Percentiles rank a stretch among this genome's conserved stretches.
These are phyloP conservation scores for Semicossyphus pulcher DNA, from an alignment of 2,113 vertebrate species.

Conservation along the genomic window DNA sequence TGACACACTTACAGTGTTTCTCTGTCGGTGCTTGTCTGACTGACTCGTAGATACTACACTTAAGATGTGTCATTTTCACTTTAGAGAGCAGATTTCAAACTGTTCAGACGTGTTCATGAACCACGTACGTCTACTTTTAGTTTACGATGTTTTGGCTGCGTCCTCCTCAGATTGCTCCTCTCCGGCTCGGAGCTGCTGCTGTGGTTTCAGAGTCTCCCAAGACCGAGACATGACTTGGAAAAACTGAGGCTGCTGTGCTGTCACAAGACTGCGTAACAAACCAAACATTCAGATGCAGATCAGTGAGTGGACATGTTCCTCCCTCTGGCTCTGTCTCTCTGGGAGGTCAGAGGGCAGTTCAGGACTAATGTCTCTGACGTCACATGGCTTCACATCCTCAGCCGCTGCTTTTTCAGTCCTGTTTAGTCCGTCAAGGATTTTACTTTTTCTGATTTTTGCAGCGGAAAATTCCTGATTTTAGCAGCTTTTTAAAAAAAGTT, in stretches of 20 bases:
- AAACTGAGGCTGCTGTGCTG: conserved; percentile 63
- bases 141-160: not conserved
- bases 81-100: not conserved
- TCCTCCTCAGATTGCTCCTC: not conserved
- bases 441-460: too few relatives aligned
- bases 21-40: not conserved
- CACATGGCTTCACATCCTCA: conserved; percentile 25
- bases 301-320: conserved; percentile 47
- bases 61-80: not conserved
- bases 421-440: too few relatives aligned
- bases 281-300: conserved; percentile 72
- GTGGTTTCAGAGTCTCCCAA: conserved; percentile 40
- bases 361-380: conserved; percentile 50
- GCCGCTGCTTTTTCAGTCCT: not conserved
- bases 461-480: too few relatives aligned
- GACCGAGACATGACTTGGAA: conserved; percentile 68
- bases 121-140: not conserved
- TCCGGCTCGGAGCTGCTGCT: conserved; percentile 19
- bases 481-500: too few relatives aligned
- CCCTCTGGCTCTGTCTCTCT: conserved; percentile 6
- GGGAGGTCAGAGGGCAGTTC: conserved; percentile 50
- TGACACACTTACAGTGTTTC: conserved; percentile 18
- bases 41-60: not conserved
- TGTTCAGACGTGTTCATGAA: not conserved
- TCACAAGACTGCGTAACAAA: conserved; percentile 78